Conservation (phyloP, 2,113 vertebrate species). For the Rhinopithecus roxellana region DNA sequence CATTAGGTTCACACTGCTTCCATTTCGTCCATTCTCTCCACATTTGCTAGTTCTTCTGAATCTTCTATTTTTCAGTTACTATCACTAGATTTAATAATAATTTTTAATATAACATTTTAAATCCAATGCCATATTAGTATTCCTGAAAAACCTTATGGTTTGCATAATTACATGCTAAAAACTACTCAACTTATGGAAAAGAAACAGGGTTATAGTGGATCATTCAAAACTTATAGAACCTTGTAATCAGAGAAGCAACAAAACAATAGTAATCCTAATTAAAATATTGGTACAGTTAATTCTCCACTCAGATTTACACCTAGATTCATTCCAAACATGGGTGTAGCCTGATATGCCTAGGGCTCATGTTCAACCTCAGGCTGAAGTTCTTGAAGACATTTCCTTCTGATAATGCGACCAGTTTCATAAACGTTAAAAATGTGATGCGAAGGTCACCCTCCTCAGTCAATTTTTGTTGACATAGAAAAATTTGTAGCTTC, state of each 20-base stretch:
- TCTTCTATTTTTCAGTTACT: neutral
- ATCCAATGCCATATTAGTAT: neutral
- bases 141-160: neutral
- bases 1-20: neutral
- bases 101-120: neutral
- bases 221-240: neutral
- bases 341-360: rapidly evolving
- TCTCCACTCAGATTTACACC: neutral
- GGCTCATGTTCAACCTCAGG: neutral
- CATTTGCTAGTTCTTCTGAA: neutral
- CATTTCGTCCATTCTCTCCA: neutral
- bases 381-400: neutral
- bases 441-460: neutral
- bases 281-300: neutral
- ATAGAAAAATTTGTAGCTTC: neutral
- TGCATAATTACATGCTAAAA: constrained; percentile 5
- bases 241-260: neutral
- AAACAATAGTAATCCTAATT: neutral
- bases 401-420: neutral
- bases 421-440: neutral
- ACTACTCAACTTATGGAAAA: neutral
- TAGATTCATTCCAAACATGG: neutral
- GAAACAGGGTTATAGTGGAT: neutral
- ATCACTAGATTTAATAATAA: neutral
- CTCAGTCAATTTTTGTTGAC: neutral